Evolutionary conservation across 2,113 vertebrate species (phyloP).

Genomic region (Tylochromis polylepis): DNA sequence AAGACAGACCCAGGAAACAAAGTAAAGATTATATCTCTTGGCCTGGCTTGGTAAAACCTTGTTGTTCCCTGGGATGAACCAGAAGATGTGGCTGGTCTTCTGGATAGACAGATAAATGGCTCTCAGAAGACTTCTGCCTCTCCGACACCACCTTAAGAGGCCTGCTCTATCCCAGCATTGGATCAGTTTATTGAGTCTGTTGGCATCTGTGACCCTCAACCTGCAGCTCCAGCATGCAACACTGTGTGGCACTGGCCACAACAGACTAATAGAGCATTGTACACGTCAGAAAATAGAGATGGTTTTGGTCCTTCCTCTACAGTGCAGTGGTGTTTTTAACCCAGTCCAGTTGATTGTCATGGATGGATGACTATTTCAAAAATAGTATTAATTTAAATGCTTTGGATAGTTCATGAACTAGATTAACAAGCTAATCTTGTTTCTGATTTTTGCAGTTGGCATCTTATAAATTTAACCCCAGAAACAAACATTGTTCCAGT

Average conservation of each 20-base stretch:
- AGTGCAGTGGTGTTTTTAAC: background rate
- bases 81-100: background rate
- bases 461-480: background rate
- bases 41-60: background rate
- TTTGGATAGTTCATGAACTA: background rate
- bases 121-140: background rate
- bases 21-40: background rate
- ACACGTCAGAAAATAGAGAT: background rate
- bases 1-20: background rate
- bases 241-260: background rate
- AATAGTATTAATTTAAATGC: background rate
- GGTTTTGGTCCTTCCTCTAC: accelerated
- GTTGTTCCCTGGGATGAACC: background rate
- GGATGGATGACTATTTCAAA: background rate
- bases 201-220: background rate
- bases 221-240: background rate
- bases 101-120: background rate
- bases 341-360: background rate
- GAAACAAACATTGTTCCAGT: background rate
- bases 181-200: background rate
- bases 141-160: background rate
- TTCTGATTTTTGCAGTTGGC: background rate
- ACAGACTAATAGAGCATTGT: background rate
- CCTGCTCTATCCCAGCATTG: background rate
- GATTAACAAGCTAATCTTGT: background rate